These are phyloP conservation scores for Danio jaintianensis DNA, from an alignment of 2,797 vertebrate genomes.

Conservation along the genomic window DNA sequence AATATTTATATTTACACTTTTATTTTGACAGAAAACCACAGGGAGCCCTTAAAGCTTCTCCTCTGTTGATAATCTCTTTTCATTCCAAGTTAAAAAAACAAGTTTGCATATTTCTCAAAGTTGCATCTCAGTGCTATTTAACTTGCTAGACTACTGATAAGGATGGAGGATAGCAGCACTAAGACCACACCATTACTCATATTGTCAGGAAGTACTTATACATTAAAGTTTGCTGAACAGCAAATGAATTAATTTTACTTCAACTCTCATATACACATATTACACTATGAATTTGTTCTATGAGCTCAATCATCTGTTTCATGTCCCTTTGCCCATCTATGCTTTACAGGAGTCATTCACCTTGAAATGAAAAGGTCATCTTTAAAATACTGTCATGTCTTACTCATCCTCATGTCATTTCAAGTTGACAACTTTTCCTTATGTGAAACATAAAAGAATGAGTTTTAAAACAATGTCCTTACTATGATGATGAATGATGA, in stretches of 20 bases:
- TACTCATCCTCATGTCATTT: neutral
- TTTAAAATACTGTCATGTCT: constrained; percentile 1
- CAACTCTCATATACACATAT: neutral
- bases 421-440: neutral
- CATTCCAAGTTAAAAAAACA: neutral
- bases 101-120: neutral
- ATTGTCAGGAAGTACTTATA: constrained; percentile 2
- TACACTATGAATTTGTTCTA: neutral
- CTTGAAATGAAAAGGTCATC: neutral
- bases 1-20: too few relatives aligned
- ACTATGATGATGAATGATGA: neutral
- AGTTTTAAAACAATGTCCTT: neutral
- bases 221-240: neutral
- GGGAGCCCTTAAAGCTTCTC: too few relatives aligned
- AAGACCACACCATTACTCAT: neutral
- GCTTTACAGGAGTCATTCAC: neutral
- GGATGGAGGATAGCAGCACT: neutral
- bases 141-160: neutral
- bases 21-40: too few relatives aligned
- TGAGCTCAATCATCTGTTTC: neutral
- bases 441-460: neutral
- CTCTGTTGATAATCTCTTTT: too few relatives aligned
- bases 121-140: neutral
- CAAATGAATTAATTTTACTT: constrained; percentile 12
- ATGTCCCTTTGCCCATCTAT: neutral